Percentiles rank a stretch among this genome's conserved stretches.
These are phyloP conservation scores for Rhyacichthys aspro DNA, from an alignment of 2,797 vertebrate species.

Conservation along the genomic window DNA sequence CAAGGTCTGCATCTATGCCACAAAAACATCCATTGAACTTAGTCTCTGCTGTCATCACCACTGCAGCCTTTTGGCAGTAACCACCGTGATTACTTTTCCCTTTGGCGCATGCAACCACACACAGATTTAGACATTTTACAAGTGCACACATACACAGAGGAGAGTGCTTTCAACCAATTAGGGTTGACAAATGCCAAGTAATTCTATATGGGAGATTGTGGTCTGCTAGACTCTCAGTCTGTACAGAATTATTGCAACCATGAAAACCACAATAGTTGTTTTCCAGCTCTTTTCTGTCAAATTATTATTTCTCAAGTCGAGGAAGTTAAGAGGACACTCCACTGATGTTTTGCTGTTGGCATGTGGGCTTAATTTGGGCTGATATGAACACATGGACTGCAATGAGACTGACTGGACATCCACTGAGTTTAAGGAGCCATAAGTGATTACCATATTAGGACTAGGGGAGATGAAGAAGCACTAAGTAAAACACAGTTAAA, in stretches of 20 bases:
- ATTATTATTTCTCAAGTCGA: slow-evolving; percentile 40
- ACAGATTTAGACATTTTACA: slow-evolving; percentile 21
- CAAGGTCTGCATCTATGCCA: slow-evolving; percentile 13
- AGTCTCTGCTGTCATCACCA: slow-evolving; percentile 40
- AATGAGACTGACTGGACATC: slow-evolving; percentile 1
- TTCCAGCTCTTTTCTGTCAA: slow-evolving; percentile 51
- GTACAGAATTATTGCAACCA: slow-evolving; percentile 43
- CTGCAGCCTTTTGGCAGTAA: slow-evolving; percentile 24
- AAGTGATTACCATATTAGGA: neutral
- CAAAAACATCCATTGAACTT: slow-evolving; percentile 35
- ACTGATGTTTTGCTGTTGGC: slow-evolving; percentile 25
- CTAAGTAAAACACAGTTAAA: no score
- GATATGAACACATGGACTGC: slow-evolving; percentile 16
- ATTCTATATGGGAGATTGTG: slow-evolving; percentile 60
- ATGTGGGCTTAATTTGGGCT: slow-evolving; percentile 27
- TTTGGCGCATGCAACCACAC: slow-evolving; percentile 30
- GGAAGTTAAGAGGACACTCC: slow-evolving; percentile 12
- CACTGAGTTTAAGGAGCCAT: neutral
- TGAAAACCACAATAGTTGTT: slow-evolving; percentile 55
- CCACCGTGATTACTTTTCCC: slow-evolving; percentile 36
- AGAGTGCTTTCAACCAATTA: slow-evolving; percentile 46
- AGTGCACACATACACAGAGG: slow-evolving; percentile 20
- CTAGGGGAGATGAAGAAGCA: neutral
- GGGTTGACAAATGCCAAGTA: slow-evolving; percentile 60
- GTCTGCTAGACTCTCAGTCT: slow-evolving; percentile 46